phyloP scores from a whole-genome alignment of 2,888 invertebrate species.

The Ophion ellenae region DNA sequence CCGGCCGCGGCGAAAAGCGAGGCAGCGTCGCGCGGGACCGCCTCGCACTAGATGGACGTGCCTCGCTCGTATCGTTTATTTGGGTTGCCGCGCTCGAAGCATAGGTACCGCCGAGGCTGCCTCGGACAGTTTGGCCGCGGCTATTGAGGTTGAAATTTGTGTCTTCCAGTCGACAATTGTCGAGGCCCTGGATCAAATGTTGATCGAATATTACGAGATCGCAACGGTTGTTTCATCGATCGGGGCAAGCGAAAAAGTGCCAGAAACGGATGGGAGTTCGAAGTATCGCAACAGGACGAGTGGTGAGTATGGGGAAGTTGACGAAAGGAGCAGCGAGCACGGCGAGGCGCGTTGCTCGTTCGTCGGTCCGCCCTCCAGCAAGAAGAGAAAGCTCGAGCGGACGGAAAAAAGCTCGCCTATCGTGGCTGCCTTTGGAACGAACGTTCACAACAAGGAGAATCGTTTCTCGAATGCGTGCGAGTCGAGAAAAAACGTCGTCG shows the following conservation, averaged over 20 bases:
- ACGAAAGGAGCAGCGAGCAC: slow-evolving; percentile 34
- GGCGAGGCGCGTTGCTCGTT: not conserved
- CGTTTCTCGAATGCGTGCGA: not conserved
- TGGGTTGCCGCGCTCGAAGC: too few relatives aligned
- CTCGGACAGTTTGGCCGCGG: too few relatives aligned
- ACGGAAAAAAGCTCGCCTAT: not conserved
- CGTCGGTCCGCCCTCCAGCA: slow-evolving; percentile 64
- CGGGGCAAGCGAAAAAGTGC: not conserved
- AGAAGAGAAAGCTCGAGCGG: slow-evolving; percentile 72
- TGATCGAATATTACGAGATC: slow-evolving; percentile 77
- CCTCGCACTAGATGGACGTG: too few relatives aligned
- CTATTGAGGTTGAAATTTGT: slow-evolving; percentile 7
- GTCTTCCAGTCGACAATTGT: slow-evolving; percentile 73
- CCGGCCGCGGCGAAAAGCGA: too few relatives aligned
- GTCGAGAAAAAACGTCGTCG: not conserved
- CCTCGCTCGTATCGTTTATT: too few relatives aligned
- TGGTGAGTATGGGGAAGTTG: slow-evolving; percentile 10
- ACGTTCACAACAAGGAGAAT: slow-evolving; percentile 54
- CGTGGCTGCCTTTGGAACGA: not conserved
- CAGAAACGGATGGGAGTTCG: not conserved
- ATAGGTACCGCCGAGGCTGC: too few relatives aligned
- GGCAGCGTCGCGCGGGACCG: too few relatives aligned
- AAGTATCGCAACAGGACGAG: slow-evolving; percentile 37
- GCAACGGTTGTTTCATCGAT: not conserved
- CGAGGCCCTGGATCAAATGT: slow-evolving; percentile 71